A percentile compares a stretch with the other conserved stretches of the same genome.
These are phyloP conservation scores for Zeuzera pyrina DNA, from an alignment of 2,888 invertebrate species.

Conservation along the genomic window DNA sequence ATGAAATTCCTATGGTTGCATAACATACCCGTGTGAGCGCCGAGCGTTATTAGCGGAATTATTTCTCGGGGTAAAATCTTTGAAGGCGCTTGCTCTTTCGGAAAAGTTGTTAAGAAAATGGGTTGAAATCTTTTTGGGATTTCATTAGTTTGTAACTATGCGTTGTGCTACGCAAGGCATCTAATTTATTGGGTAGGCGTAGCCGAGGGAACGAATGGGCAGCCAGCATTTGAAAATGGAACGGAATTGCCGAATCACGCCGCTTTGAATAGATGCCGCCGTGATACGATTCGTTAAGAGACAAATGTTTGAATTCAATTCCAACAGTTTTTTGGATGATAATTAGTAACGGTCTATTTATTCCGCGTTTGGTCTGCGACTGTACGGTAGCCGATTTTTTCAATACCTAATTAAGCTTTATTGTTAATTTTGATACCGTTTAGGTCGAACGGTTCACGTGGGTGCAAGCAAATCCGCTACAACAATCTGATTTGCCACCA, in stretches of 20 bases:
- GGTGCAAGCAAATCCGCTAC: constrained; percentile 15
- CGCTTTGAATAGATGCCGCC: constrained; percentile 61
- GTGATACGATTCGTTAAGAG: constrained; percentile 71
- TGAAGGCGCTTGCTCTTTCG: constrained; percentile 70
- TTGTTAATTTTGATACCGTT: constrained; percentile 40
- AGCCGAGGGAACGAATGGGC: constrained; percentile 68
- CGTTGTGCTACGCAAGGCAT: constrained; percentile 62
- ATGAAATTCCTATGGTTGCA: constrained; percentile 74
- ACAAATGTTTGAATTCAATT: constrained; percentile 73
- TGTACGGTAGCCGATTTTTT: constrained; percentile 44
- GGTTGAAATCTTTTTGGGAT: constrained; percentile 69
- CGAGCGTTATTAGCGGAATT: constrained; percentile 69
- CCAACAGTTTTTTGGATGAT: constrained; percentile 49
- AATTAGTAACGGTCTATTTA: constrained; percentile 65
- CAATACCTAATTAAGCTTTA: constrained; percentile 49
- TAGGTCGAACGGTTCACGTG: constrained; percentile 26
- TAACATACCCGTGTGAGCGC: constrained; percentile 67
- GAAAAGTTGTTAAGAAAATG: constrained; percentile 73
- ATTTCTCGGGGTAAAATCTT: constrained; percentile 68
- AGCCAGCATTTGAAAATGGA: constrained; percentile 63
- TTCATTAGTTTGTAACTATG: constrained; percentile 72
- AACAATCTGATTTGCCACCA: constrained; percentile 8
- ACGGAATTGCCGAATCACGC: constrained; percentile 67
- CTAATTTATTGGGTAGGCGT: constrained; percentile 72
- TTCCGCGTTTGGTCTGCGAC: constrained; percentile 44